Percentiles rank a stretch among this genome's conserved stretches.
Conservation (phyloP, 2,113 vertebrate species). For the Plotosus lineatus region DNA sequence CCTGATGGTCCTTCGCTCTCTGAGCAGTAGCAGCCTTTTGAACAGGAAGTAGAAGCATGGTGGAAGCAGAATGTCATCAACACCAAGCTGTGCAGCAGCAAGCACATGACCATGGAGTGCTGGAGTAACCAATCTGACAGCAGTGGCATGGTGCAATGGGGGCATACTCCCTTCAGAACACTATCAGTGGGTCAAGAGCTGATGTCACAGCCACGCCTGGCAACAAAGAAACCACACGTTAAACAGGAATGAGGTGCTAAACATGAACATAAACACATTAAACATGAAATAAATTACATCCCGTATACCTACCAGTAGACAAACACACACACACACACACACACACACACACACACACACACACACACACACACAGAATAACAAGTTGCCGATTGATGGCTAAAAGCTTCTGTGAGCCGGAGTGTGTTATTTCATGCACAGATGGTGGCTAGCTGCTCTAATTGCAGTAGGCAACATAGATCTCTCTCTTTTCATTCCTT, state of each 20-base stretch:
- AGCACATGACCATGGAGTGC: constrained; percentile 75
- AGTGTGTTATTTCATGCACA: constrained; percentile 55
- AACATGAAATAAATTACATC: constrained; percentile 41
- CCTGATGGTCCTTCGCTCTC: constrained; percentile 72
- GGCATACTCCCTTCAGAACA: constrained; percentile 64
- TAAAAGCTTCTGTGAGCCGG: constrained; percentile 39
- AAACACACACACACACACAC: constrained; percentile 15
- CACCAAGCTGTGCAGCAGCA: constrained; percentile 82
- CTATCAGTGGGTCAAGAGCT: constrained; percentile 45
- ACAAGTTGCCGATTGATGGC: constrained; percentile 48
- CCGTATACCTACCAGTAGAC: constrained; percentile 23
- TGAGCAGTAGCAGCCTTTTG: constrained; percentile 86
- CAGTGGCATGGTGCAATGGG: constrained; percentile 64
- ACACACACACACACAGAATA: constrained; percentile 18
- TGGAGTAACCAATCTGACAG: constrained; percentile 70
- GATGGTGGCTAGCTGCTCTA: constrained; percentile 51
- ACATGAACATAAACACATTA: background rate
- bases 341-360: constrained; percentile 10
- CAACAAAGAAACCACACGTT: constrained; percentile 15
- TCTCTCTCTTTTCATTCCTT: background rate
- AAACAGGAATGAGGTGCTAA: background rate
- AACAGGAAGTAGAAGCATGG: constrained; percentile 74
- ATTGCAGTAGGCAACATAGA: constrained; percentile 56
- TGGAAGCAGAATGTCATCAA: constrained; percentile 82
- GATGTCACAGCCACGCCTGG: constrained; percentile 56